These are phyloP conservation scores for Ranitomeya variabilis DNA, from an alignment of 2,113 vertebrate species.

Conservation along the genomic window DNA sequence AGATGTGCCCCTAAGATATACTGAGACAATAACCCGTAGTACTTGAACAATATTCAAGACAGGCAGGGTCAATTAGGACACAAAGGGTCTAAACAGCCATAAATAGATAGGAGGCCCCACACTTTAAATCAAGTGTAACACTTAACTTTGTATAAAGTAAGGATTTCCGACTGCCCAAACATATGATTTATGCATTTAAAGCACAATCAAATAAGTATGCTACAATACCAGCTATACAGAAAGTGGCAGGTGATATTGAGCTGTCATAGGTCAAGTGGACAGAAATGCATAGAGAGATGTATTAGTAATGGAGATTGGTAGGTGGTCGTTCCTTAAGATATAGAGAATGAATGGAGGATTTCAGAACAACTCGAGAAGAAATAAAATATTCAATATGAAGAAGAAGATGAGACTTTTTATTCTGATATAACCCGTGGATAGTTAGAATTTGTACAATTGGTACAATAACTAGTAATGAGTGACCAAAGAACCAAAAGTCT, in stretches of 20 bases:
- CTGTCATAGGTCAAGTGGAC: neutral
- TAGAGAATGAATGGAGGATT: neutral
- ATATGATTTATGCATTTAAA: neutral
- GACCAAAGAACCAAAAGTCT: neutral
- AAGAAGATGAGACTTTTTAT: neutral
- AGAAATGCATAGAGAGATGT: no score
- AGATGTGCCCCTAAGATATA: constrained; percentile 12
- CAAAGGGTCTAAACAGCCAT: constrained; percentile 8
- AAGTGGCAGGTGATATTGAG: neutral
- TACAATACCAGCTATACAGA: neutral
- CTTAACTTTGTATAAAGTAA: neutral
- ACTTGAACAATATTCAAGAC: neutral
- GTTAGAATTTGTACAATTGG: neutral
- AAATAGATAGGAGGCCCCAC: neutral
- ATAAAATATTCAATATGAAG: neutral
- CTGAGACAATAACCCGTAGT: constrained; percentile 1
- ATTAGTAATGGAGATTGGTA: neutral
- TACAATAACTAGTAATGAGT: neutral
- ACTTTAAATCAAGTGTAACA: neutral
- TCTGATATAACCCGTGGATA: neutral
- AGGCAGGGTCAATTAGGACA: constrained; percentile 4
- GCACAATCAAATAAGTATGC: neutral
- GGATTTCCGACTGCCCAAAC: neutral
- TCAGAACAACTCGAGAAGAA: neutral
- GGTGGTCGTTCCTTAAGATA: neutral